phyloP scores from a whole-genome alignment of 2,113 vertebrate species.

The Rhinoptilus africanus region DNA sequence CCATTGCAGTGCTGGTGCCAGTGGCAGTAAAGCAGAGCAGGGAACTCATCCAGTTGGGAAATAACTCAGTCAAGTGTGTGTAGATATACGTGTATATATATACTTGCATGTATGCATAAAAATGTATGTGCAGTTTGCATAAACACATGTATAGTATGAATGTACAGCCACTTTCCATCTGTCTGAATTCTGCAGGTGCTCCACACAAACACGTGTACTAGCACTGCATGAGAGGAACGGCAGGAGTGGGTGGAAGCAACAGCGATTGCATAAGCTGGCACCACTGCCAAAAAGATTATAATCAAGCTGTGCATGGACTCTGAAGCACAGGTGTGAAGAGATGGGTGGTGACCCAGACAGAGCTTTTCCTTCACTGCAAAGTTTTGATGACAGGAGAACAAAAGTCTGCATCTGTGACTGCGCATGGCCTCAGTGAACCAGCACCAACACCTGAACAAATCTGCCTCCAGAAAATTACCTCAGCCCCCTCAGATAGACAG shows the following conservation, averaged over 20 bases:
- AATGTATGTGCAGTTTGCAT: not conserved
- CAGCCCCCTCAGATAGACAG: not conserved
- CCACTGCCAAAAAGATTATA: constrained; percentile 13
- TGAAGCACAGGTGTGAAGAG: constrained; percentile 23
- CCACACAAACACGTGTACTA: not conserved
- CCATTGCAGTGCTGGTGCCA: not conserved
- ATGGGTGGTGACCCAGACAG: constrained; percentile 6
- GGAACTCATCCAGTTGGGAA: not conserved
- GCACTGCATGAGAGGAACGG: not conserved
- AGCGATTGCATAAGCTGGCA: constrained; percentile 1
- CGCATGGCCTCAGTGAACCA: not conserved
- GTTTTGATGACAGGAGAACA: not conserved
- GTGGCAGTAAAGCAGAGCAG: not conserved
- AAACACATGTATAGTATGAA: not conserved
- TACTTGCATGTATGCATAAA: not conserved
- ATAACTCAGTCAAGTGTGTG: not conserved
- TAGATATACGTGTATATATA: not conserved
- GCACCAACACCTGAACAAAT: not conserved
- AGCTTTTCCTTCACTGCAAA: not conserved
- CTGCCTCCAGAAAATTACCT: not conserved
- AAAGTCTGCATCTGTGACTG: not conserved
- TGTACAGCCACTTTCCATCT: not conserved
- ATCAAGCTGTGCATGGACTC: not conserved
- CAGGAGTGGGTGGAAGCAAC: constrained; percentile 12
- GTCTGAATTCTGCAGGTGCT: not conserved